Evolutionary conservation across 2,113 vertebrate genomes (phyloP).

Genomic region (Australoheros scitulus): DNA sequence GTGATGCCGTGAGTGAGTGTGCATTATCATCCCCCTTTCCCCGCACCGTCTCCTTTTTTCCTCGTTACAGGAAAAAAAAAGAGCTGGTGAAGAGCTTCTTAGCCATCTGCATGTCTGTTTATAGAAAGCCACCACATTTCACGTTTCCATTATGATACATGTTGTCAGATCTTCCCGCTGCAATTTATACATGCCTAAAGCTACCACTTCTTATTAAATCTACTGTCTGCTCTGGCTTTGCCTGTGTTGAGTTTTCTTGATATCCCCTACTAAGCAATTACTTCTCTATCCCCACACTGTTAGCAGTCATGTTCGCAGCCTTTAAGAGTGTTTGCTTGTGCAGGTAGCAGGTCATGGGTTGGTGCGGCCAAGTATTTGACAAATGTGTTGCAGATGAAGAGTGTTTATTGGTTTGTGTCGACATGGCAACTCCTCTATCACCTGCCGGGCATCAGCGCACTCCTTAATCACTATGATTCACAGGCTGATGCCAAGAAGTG

Average conservation of each 20-base stretch:
- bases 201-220: slow-evolving; percentile 71
- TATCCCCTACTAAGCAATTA: slow-evolving; percentile 50
- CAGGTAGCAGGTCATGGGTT: slow-evolving; percentile 74
- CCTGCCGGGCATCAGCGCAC: slow-evolving; percentile 42
- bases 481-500: slow-evolving; percentile 10
- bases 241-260: slow-evolving; percentile 35
- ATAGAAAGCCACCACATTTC: slow-evolving; percentile 68
- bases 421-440: slow-evolving; percentile 65
- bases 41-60: slow-evolving; percentile 34
- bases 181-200: slow-evolving; percentile 74
- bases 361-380: slow-evolving; percentile 64
- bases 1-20: slow-evolving; percentile 42
- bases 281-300: slow-evolving; percentile 31
- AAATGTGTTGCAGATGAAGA: slow-evolving; percentile 59
- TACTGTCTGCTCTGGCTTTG: slow-evolving; percentile 42
- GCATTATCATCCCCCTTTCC: slow-evolving; percentile 43
- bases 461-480: slow-evolving; percentile 60
- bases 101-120: slow-evolving; percentile 68
- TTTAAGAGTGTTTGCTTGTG: slow-evolving; percentile 47
- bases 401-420: slow-evolving; percentile 71
- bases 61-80: slow-evolving; percentile 60
- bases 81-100: slow-evolving; percentile 65
- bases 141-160: slow-evolving; percentile 74
- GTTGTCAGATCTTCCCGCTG: slow-evolving; percentile 73
- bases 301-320: slow-evolving; percentile 43